Percentiles rank a stretch among this genome's conserved stretches.
These are phyloP conservation scores for Chalcosyrphus nemorum DNA, from an alignment of 2,888 invertebrate genomes.

Conservation along the genomic window DNA sequence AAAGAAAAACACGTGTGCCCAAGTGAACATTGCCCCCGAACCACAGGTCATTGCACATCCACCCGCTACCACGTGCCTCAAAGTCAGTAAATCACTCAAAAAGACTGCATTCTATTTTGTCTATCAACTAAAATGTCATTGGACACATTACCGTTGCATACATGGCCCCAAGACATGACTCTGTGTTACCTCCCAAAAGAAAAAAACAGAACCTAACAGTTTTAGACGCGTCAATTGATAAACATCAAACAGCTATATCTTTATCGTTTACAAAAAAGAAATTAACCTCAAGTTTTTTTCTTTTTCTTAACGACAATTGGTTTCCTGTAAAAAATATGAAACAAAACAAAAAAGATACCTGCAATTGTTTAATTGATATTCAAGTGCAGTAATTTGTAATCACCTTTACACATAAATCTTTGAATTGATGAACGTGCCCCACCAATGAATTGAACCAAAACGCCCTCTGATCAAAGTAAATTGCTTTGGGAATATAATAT, in stretches of 20 bases:
- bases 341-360: not conserved
- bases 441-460: not conserved
- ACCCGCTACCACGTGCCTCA: not conserved
- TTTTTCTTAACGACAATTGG: constrained; percentile 37
- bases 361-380: constrained; percentile 61
- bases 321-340: constrained; percentile 56
- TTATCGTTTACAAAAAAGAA: not conserved
- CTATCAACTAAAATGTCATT: not conserved
- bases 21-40: not conserved
- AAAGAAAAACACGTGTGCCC: no score
- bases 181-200: constrained; percentile 19
- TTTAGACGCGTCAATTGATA: constrained; percentile 29
- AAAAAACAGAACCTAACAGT: constrained; percentile 10
- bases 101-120: not conserved
- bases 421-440: constrained; percentile 41
- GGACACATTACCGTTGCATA: constrained; percentile 5
- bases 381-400: constrained; percentile 58
- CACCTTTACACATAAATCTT: constrained; percentile 59
- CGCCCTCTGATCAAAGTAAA: not conserved
- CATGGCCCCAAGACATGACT: not conserved
- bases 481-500: constrained; percentile 5
- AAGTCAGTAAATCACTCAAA: not conserved
- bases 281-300: constrained; percentile 8
- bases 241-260: constrained; percentile 19
- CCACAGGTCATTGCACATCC: constrained; percentile 11